Conservation (phyloP, 2,113 vertebrate genomes). For the Propithecus coquereli region DNA sequence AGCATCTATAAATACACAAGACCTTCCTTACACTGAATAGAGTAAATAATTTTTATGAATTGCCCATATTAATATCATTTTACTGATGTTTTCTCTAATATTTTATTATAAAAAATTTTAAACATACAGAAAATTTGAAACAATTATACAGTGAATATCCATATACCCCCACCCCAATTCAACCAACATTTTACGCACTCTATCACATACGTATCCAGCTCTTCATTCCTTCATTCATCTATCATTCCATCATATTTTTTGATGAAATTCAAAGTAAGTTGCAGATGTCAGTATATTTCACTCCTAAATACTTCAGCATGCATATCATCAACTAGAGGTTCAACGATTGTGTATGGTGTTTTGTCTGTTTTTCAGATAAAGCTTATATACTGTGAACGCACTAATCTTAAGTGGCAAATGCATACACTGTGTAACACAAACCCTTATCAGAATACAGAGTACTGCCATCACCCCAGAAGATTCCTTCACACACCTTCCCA, state of each 20-base stretch:
- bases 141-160: neutral
- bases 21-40: neutral
- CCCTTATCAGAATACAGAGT: neutral
- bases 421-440: neutral
- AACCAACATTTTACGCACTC: neutral
- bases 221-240: neutral
- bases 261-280: neutral
- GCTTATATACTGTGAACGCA: neutral
- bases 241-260: neutral
- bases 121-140: neutral
- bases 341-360: neutral
- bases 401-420: neutral
- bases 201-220: neutral
- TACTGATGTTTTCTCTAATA: neutral
- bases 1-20: neutral
- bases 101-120: neutral
- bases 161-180: too few relatives aligned
- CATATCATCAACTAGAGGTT: neutral
- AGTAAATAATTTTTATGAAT: neutral
- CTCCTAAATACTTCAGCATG: neutral
- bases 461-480: neutral
- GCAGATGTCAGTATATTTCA: neutral
- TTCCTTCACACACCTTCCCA: neutral
- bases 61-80: neutral
- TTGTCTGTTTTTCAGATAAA: neutral